These are phyloP conservation scores for Clupea harengus DNA, from an alignment of 2,113 vertebrate genomes.

Conservation along the genomic window DNA sequence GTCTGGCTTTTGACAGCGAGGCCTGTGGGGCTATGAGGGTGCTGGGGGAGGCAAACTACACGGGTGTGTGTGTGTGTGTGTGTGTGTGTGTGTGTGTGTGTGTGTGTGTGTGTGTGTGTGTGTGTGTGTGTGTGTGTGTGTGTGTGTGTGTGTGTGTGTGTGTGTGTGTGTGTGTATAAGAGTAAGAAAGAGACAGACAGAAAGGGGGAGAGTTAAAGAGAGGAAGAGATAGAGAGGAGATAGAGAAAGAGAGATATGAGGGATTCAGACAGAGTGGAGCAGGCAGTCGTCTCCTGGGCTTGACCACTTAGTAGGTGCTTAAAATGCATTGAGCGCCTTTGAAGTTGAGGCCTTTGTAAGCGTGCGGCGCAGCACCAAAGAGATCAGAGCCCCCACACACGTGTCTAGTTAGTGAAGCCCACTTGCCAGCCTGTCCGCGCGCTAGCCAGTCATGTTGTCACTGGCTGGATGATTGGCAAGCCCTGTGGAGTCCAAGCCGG, in stretches of 20 bases:
- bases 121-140: slow-evolving; percentile 18
- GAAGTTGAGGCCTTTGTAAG: neutral
- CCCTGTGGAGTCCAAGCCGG: neutral
- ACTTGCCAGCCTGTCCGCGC: too few relatives aligned
- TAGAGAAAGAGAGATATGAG: neutral
- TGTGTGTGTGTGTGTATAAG: neutral
- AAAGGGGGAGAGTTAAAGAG: neutral
- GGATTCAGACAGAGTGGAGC: neutral
- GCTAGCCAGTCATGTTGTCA: too few relatives aligned
- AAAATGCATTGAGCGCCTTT: neutral
- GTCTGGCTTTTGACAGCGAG: neutral
- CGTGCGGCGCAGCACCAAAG: neutral
- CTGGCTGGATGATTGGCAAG: neutral
- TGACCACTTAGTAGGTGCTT: neutral
- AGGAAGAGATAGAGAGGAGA: neutral
- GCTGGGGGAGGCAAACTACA: neutral
- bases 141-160: neutral
- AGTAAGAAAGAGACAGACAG: neutral
- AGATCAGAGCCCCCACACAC: neutral
- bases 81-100: slow-evolving; percentile 2
- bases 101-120: slow-evolving; percentile 22
- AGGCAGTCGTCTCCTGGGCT: neutral
- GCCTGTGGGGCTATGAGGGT: slow-evolving; percentile 23
- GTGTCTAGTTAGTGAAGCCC: neutral
- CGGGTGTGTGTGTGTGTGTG: neutral